Evolutionary conservation across 1,140 invertebrate species (phyloP).

Genomic region (Eueides isabella): DNA sequence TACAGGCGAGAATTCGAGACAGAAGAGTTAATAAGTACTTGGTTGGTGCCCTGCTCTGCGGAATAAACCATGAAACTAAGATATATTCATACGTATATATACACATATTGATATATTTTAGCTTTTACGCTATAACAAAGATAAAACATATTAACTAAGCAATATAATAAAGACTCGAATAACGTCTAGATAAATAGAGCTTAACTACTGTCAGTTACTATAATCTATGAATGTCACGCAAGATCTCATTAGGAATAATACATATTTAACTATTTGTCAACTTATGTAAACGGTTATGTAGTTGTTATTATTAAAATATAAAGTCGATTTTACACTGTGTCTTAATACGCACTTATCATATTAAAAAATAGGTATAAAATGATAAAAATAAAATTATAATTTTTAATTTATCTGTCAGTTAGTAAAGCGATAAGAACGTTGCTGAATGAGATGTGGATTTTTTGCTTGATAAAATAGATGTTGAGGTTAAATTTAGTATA

Average conservation of each 20-base stretch:
- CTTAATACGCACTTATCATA: not conserved
- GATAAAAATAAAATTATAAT: not conserved
- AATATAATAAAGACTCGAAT: constrained; percentile 39
- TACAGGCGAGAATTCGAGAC: too few species aligned
- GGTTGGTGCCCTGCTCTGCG: too few species aligned
- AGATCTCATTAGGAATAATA: constrained; percentile 55
- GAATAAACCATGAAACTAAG: too few species aligned
- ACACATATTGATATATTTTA: too few species aligned
- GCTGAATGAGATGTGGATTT: not conserved
- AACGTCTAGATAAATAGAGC: constrained; percentile 50
- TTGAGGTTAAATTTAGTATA: not conserved
- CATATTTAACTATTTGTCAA: constrained; percentile 50
- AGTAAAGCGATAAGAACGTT: not conserved
- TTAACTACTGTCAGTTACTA: constrained; percentile 59
- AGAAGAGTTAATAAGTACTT: too few species aligned
- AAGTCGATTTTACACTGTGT: constrained; percentile 34
- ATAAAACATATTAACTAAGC: constrained; percentile 32
- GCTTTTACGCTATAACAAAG: constrained; percentile 1
- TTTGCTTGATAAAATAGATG: not conserved
- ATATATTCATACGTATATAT: not conserved
- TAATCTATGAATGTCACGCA: constrained; percentile 53
- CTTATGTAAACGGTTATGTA: constrained; percentile 45
- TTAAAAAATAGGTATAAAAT: not conserved
- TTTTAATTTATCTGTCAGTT: not conserved
- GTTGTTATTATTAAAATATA: constrained; percentile 44